Conservation (phyloP, 1,140 invertebrate species). For the Diabrotica undecimpunctata region DNA sequence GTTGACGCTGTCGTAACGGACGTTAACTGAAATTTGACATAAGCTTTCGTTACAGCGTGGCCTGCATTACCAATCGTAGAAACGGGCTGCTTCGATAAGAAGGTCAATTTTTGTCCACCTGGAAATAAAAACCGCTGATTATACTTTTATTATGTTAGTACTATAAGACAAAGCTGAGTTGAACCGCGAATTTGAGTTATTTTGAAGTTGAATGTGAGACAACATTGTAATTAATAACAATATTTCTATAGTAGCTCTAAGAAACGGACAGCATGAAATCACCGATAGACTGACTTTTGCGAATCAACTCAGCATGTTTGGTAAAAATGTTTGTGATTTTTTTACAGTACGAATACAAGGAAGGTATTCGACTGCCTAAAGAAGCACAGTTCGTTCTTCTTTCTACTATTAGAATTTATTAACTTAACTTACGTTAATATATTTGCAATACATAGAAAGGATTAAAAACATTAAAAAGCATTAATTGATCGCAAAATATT, state of each 20-base stretch:
- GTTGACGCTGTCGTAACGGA: constrained; percentile 35
- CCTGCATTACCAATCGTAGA: constrained; percentile 43
- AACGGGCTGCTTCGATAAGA: constrained; percentile 53
- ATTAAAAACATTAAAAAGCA: background rate
- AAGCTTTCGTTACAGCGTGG: constrained; percentile 44
- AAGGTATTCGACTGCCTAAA: constrained; percentile 15
- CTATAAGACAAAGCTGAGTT: too few relatives aligned
- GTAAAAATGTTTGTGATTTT: background rate
- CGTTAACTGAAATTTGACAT: constrained; percentile 42
- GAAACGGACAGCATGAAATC: too few relatives aligned
- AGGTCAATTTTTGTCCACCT: constrained; percentile 53
- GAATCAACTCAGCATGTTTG: background rate
- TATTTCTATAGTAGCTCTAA: too few relatives aligned
- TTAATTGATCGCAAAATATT: background rate
- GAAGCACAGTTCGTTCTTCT: constrained; percentile 21
- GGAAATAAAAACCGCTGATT: constrained; percentile 18
- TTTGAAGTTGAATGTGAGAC: too few relatives aligned
- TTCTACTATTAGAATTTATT: constrained; percentile 11
- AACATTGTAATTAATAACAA: too few relatives aligned
- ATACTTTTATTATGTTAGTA: background rate
- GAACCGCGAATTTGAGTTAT: too few relatives aligned
- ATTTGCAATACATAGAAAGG: constrained; percentile 9
- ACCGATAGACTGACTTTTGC: too few relatives aligned
- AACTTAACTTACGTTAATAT: background rate
- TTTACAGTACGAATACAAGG: constrained; percentile 1